Evolutionary conservation across 2,888 invertebrate genomes (phyloP).

Genomic region (Temnothorax unifasciatus): DNA sequence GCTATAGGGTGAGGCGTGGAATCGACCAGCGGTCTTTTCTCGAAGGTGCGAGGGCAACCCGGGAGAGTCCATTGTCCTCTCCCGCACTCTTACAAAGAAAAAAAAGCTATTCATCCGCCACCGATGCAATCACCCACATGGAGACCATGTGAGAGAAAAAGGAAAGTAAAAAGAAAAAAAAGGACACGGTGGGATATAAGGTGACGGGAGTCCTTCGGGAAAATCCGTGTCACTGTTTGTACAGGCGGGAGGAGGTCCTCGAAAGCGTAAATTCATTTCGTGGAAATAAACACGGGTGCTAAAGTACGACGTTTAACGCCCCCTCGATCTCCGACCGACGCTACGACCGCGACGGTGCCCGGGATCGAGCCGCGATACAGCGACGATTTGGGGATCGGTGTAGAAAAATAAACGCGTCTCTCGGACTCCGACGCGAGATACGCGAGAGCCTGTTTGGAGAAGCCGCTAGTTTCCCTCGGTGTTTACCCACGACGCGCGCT

Average conservation of each 20-base stretch:
- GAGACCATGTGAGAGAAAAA: constrained; percentile 26
- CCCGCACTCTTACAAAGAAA: constrained; percentile 62
- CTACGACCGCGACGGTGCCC: not conserved
- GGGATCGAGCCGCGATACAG: constrained; percentile 25
- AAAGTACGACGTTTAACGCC: constrained; percentile 29
- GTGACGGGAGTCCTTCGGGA: not conserved
- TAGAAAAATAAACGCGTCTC: constrained; percentile 49
- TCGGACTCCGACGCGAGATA: not conserved
- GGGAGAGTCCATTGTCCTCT: constrained; percentile 71
- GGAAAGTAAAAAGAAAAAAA: constrained; percentile 34
- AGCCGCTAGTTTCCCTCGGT: constrained; percentile 4
- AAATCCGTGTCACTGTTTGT: constrained; percentile 66
- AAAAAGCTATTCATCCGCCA: constrained; percentile 49
- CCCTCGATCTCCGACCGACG: constrained; percentile 16
- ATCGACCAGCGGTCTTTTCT: constrained; percentile 62
- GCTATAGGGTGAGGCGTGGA: constrained; percentile 53
- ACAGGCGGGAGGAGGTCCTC: constrained; percentile 57
- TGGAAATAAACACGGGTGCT: constrained; percentile 46
- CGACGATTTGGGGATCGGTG: constrained; percentile 45
- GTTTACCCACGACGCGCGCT: constrained; percentile 21
- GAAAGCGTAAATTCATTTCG: constrained; percentile 60
- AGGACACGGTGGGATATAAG: constrained; percentile 22
- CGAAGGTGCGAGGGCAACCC: constrained; percentile 79
- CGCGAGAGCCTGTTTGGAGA: constrained; percentile 17
- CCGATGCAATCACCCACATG: constrained; percentile 47